phyloP scores from a whole-genome alignment of 2,113 vertebrate species.

The Gavia stellata region DNA sequence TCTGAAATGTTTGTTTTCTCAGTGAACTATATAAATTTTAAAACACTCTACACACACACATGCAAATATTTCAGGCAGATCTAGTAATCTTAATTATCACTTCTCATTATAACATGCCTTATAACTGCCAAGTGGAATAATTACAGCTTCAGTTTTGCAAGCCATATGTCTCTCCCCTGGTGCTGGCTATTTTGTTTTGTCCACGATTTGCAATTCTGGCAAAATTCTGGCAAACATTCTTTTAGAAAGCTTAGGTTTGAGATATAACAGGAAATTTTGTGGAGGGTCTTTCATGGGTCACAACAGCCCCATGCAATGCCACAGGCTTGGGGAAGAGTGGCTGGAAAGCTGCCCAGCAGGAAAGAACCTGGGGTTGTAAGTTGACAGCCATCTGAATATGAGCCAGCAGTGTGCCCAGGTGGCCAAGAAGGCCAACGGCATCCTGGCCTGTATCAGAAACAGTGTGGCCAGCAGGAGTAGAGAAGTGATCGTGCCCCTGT shows the following conservation, averaged over 20 bases:
- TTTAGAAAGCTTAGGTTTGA: neutral
- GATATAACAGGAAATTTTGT: neutral
- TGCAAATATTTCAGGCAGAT: neutral
- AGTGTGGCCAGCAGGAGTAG: accelerated
- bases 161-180: neutral
- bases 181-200: neutral
- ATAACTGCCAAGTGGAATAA: neutral
- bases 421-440: accelerated
- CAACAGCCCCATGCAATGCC: neutral
- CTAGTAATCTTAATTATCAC: neutral
- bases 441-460: accelerated
- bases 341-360: neutral
- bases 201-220: neutral
- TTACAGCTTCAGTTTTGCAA: neutral
- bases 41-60: neutral
- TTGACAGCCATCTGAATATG: accelerated
- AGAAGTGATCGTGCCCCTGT: accelerated
- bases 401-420: neutral
- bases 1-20: neutral
- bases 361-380: neutral
- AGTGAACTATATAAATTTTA: neutral
- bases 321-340: neutral
- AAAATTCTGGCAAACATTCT: neutral
- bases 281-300: neutral
- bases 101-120: neutral